Percentiles rank a stretch among this genome's conserved stretches.
phyloP scores from a whole-genome alignment of 2,113 vertebrate genomes.

The Uria lomvia region DNA sequence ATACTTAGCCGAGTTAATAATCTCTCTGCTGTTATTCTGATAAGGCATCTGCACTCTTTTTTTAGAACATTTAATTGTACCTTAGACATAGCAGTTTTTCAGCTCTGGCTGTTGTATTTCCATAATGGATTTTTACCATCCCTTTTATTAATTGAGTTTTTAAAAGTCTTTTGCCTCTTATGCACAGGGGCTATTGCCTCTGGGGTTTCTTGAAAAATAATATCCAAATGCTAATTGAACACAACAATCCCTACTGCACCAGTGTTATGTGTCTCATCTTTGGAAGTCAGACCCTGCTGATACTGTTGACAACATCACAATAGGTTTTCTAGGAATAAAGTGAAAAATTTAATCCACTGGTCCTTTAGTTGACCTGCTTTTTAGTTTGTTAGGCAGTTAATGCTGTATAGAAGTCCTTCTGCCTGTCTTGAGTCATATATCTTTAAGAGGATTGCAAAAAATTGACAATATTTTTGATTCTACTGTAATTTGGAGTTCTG shows the following conservation, averaged over 20 bases:
- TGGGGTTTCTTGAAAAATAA: background rate
- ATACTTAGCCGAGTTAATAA: background rate
- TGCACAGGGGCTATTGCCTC: background rate
- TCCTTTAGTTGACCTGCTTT: background rate
- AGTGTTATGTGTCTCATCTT: background rate
- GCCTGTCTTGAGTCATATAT: background rate
- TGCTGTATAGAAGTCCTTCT: background rate
- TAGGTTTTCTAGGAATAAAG: background rate
- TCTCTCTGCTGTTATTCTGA: background rate
- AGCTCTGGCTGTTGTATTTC: background rate
- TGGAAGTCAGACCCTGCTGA: background rate
- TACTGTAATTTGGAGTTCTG: background rate
- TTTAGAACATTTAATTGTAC: background rate
- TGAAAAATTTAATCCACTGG: background rate
- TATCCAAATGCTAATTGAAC: background rate
- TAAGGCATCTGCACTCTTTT: background rate
- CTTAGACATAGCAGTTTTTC: background rate
- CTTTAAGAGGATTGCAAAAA: background rate
- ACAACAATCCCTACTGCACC: background rate
- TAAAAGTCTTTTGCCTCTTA: background rate
- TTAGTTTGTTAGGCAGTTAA: background rate
- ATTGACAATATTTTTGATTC: background rate
- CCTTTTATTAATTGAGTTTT: background rate
- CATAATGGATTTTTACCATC: background rate
- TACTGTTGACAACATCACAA: background rate